Evolutionary conservation across 2,113 vertebrate genomes (phyloP), one percentile per base, ranked within the genome.

Genomic region (Lycocorax pyrrhopterus): DNA sequence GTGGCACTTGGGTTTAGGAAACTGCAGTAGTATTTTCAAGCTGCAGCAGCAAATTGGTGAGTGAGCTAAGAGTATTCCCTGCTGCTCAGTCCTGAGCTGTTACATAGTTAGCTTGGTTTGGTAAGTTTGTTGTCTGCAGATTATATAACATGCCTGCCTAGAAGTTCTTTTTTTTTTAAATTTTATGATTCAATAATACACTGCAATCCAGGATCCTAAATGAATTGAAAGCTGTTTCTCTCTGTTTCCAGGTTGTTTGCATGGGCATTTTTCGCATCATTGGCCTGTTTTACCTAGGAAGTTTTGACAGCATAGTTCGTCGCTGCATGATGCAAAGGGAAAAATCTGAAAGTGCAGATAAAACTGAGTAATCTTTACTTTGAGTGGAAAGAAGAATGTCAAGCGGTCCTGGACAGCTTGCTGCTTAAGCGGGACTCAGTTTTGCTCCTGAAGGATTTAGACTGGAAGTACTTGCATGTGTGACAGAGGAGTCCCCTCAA

Each of bases 261-360:
- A 99, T 99, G 99, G 99, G 99, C 83, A 96, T 99, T 75, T 99
- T 99, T 97, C 99, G 99, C 89, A 99, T 98, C 75, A 97, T 99
- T 44, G 98, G 99, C 66, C 98, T 99, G 33, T 99, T 99, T 98
- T 99, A 99, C 97, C 97, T 99, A 92, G 98, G 99, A 96, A 99
- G 99, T 87, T 99, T 99, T 75, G 99, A 99, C 98, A 99, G 98
- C 97, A 99, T 99, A 73, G 97, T 99, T 76, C 99, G 99, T 66
- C 99, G 99, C 96, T 99, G 99, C 97, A 99, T 99, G 99, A 98
- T 99, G 93, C 98, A 99, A 96, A 99, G 98, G 96, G 98, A 98
- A 94, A 98, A 98, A 93, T 97, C 98, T 78, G 98, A 98, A 97
- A 97, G 91, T 37, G 74, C 97, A 35, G 98, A 99, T 97, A 99